Evolutionary conservation across 2,113 vertebrate species (phyloP).

Genomic region (Pithys albifrons): DNA sequence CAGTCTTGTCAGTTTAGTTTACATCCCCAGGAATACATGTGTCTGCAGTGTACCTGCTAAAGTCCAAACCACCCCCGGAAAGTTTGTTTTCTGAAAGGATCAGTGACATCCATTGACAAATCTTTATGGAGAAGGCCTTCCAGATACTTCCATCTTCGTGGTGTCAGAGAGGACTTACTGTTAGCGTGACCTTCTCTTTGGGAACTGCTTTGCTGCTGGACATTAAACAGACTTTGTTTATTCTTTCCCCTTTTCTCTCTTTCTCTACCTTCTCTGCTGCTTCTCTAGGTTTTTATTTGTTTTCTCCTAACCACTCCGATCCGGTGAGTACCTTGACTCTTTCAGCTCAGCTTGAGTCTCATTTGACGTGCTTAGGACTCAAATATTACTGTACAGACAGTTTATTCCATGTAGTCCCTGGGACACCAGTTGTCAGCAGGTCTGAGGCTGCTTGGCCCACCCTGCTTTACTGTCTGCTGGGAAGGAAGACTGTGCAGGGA

Average conservation of each 20-base stretch:
- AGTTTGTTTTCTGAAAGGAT: not conserved
- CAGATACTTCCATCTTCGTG: not conserved
- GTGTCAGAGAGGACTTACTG: not conserved
- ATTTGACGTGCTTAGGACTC: not conserved
- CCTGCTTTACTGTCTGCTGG: not conserved
- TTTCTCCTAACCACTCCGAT: conserved; percentile 89
- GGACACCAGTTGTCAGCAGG: not conserved
- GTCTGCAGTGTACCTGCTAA: not conserved
- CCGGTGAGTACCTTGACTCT: conserved; percentile 80
- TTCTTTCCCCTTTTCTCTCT: not conserved
- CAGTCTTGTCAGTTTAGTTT: not conserved
- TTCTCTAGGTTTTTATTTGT: conserved; percentile 91
- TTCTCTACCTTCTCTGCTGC: not conserved
- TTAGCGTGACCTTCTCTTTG: not conserved
- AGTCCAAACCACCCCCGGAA: not conserved
- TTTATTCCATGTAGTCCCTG: not conserved
- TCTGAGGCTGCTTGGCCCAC: not conserved
- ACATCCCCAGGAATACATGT: not conserved
- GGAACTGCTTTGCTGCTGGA: not conserved
- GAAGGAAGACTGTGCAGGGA: not conserved
- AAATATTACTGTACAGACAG: fast-evolving
- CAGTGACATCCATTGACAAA: not conserved
- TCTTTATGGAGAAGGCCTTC: not conserved
- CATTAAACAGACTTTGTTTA: not conserved
- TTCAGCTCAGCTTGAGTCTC: not conserved